Percentiles rank a stretch among this genome's conserved stretches.
These are phyloP conservation scores for Nemurella pictetii DNA, from an alignment of 2,888 invertebrate genomes.

Conservation along the genomic window DNA sequence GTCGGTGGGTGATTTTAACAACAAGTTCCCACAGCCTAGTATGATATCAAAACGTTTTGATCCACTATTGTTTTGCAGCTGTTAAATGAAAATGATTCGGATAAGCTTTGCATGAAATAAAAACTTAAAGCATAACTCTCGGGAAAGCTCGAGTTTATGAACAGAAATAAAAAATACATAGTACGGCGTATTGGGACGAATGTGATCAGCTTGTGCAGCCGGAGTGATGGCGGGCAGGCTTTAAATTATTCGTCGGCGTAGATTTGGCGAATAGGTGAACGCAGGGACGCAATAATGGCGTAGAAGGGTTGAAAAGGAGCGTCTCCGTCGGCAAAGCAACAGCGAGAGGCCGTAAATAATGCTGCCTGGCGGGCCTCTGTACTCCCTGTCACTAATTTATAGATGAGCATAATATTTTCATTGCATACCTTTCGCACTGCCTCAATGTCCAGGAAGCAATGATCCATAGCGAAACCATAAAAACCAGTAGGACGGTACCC, in stretches of 20 bases:
- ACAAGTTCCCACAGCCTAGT: too few relatives aligned
- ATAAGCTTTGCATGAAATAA: neutral
- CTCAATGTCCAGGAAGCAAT: slow-evolving; percentile 99
- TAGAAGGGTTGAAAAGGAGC: too few relatives aligned
- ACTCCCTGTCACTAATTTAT: neutral
- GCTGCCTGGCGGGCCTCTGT: neutral
- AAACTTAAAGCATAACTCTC: neutral
- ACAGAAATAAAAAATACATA: neutral
- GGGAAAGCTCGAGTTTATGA: neutral
- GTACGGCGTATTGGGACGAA: neutral
- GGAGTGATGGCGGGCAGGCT: too few relatives aligned
- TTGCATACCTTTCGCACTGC: slow-evolving; percentile 93
- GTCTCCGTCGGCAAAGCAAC: neutral
- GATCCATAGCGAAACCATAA: slow-evolving; percentile 99
- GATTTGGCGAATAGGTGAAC: neutral
- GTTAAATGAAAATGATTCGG: neutral
- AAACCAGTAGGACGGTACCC: slow-evolving; percentile 93
- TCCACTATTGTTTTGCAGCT: neutral
- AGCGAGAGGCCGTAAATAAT: neutral
- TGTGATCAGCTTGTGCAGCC: neutral
- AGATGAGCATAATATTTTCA: neutral
- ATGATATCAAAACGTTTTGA: neutral
- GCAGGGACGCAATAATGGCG: too few relatives aligned
- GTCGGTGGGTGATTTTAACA: too few relatives aligned
- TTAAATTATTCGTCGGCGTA: neutral